phyloP scores from a whole-genome alignment of 2,888 invertebrate genomes.

The Epinotia brunnichana region DNA sequence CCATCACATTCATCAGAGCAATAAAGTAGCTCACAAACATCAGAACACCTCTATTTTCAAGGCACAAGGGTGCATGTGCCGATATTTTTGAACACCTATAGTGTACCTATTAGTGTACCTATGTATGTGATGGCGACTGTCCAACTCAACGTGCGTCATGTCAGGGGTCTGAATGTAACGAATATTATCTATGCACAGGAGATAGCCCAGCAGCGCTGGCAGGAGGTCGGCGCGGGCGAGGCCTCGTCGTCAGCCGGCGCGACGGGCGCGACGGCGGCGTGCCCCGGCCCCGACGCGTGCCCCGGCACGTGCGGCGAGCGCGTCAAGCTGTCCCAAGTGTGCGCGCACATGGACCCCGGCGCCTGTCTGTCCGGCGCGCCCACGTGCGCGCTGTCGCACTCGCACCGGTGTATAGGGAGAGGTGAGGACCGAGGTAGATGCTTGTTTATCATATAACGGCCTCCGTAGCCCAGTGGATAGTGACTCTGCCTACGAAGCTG shows the following conservation, averaged over 20 bases:
- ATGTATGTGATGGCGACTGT: too few species aligned
- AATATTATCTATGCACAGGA: conserved; percentile 55
- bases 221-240: conserved; percentile 68
- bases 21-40: too few species aligned
- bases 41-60: too few species aligned
- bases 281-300: conserved; percentile 59
- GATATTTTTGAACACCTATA: too few species aligned
- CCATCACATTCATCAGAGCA: too few species aligned
- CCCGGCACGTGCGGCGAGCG: conserved; percentile 65
- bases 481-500: too few species aligned
- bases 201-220: conserved; percentile 73
- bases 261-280: conserved; percentile 54
- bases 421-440: conserved; percentile 55
- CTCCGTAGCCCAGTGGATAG: too few species aligned
- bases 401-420: conserved; percentile 76
- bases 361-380: conserved; percentile 65
- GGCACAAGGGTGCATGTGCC: too few species aligned
- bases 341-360: conserved; percentile 78
- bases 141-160: too few species aligned
- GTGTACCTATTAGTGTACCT: too few species aligned
- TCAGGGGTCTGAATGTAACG: too few species aligned
- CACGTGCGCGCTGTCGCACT: conserved; percentile 76
- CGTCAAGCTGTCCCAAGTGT: conserved; percentile 68
- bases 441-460: not conserved
- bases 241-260: conserved; percentile 72